Percentiles rank a stretch among this genome's conserved stretches.
Evolutionary conservation across 2,113 vertebrate species (phyloP).

Genomic region (Eira barbara): DNA sequence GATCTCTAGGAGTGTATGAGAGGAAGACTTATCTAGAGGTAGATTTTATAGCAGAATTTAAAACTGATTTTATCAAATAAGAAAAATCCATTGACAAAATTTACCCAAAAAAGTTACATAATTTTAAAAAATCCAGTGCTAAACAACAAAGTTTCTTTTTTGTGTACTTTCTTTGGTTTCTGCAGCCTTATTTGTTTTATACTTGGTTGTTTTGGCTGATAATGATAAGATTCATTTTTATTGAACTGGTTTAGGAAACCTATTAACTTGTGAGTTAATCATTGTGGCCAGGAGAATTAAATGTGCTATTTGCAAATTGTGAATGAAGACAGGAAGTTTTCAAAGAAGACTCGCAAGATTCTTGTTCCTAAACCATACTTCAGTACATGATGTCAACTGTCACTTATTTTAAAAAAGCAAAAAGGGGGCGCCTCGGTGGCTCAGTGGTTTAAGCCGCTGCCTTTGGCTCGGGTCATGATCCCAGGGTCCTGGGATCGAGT

Average conservation of each 20-base stretch:
- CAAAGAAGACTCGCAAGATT: not conserved
- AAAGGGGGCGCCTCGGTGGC: no score
- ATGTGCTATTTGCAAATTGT: not conserved
- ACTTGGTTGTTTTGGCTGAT: not conserved
- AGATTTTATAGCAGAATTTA: not conserved
- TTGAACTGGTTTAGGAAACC: not conserved
- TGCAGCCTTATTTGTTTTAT: not conserved
- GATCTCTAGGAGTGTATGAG: not conserved
- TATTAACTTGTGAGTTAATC: not conserved
- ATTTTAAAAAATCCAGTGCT: not conserved
- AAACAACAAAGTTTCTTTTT: not conserved
- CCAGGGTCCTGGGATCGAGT: no score
- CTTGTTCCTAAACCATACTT: not conserved
- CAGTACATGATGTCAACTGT: not conserved
- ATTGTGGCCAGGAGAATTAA: not conserved
- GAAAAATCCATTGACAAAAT: not conserved
- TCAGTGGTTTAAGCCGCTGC: no score
- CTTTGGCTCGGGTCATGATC: no score
- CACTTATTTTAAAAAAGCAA: not conserved
- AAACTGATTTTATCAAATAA: not conserved
- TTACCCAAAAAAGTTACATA: not conserved
- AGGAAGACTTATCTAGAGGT: not conserved
- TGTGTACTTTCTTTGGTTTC: not conserved
- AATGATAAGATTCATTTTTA: not conserved
- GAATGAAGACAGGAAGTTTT: not conserved